Base-by-base conservation (phyloP, 1,140 invertebrate genomes). In the Lysiphlebus fabarum region DNA sequence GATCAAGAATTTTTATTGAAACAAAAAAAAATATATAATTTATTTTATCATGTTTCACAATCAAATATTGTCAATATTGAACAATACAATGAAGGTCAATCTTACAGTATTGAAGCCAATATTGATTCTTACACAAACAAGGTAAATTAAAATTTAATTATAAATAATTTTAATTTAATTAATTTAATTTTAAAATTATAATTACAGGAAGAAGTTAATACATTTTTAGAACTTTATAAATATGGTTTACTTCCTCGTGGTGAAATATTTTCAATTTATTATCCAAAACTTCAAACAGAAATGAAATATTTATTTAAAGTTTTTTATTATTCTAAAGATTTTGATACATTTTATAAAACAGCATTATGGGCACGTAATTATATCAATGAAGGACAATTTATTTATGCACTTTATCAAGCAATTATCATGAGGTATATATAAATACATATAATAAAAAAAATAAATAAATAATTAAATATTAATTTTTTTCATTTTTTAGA, bases 301-400 rank as follows among this genome's bases (percentile, higher is more conserved):
- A 82, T 61, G 73, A 67, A 77, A 0, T 76, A 80, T 8, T 65
- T 88, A 2, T 83, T 82, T 68, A 69, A 82, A 38, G 56, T 85
- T 36, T 82, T 87, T 69, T 85, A 82, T 69, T 82, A 81, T 47
- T 84, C 85, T 49, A 85, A 84, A 62, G 82, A 86, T 63, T 87
- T 82, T 62, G 82, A 85, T 5, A 83, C 79, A 10, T 88, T 88
- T 75, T 83, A 78, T 74, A 82, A 83, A 58, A 83, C 82, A 2
- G 85, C 86, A n/a, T 65, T 79, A 10, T 87, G 80, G 76, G 83
- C 84, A 10, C 81, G 81, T 0, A 75, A 78, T 56, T 64, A 84
- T 58, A 66, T 86, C 7, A 88, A 88, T 70, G 80, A 85, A 68
- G 83, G 79, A 33, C 78, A 84, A 59, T 89, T 85, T 68, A 64